Conservation (phyloP, 2,888 invertebrate genomes). For the Serrognathus titanus region DNA sequence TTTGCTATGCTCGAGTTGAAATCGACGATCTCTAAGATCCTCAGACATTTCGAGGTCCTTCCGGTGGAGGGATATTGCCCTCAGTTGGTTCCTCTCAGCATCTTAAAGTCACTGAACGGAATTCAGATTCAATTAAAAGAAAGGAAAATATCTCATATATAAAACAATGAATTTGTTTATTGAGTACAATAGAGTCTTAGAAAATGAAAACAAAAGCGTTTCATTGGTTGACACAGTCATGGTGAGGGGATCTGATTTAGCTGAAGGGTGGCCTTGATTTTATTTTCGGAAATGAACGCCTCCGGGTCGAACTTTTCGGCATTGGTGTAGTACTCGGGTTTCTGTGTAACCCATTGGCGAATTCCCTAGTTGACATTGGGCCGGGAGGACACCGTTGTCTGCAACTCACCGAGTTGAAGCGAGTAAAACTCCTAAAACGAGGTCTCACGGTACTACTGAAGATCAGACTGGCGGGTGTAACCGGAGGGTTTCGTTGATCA, state of each 20-base stretch:
- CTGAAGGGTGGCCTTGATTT: slow-evolving; percentile 38
- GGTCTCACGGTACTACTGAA: slow-evolving; percentile 44
- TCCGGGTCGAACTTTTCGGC: slow-evolving; percentile 51
- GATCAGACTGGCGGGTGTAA: slow-evolving; percentile 53
- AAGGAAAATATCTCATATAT: not conserved
- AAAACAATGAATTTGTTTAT: too few relatives aligned
- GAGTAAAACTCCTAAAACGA: not conserved
- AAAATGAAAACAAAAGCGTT: too few relatives aligned
- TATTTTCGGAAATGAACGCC: slow-evolving; percentile 39
- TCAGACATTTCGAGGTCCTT: slow-evolving; percentile 48
- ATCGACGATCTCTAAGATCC: slow-evolving; percentile 50
- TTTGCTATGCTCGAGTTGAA: slow-evolving; percentile 56
- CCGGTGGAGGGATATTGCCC: not conserved
- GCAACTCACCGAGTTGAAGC: not conserved
- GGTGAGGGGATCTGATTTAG: slow-evolving; percentile 19
- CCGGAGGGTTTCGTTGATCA: slow-evolving; percentile 53
- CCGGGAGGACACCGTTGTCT: slow-evolving; percentile 35
- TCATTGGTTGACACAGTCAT: not conserved
- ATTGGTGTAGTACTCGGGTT: slow-evolving; percentile 53
- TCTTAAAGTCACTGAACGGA: not conserved
- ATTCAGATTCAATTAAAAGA: not conserved
- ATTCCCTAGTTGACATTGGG: slow-evolving; percentile 44
- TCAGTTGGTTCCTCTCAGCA: not conserved
- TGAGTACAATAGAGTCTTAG: too few relatives aligned
- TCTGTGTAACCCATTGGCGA: slow-evolving; percentile 51